Conservation (phyloP, 2,113 vertebrate species). For the Chloropsis cyanopogon region DNA sequence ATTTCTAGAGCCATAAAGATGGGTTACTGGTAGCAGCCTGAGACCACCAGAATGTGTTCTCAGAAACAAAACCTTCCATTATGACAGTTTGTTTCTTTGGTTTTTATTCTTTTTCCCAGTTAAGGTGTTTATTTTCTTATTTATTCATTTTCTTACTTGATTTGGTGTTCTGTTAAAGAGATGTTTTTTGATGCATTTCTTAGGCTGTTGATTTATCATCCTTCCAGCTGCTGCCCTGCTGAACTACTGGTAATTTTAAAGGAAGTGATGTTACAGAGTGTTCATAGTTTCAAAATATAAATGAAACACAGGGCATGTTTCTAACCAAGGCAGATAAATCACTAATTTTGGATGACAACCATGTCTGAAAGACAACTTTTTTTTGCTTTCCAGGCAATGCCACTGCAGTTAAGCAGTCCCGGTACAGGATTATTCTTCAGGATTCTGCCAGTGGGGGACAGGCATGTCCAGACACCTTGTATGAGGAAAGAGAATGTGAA, state of each 20-base stretch:
- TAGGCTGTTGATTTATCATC: background rate
- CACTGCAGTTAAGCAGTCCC: conserved; percentile 81
- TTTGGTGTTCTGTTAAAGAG: background rate
- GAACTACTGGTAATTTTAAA: background rate
- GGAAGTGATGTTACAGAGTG: background rate
- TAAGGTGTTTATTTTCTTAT: background rate
- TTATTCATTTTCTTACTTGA: background rate
- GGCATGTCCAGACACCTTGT: conserved; percentile 92
- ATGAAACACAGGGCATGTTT: background rate
- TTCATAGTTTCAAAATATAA: background rate
- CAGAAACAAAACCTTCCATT: background rate
- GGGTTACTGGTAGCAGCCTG: background rate
- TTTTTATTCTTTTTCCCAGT: background rate
- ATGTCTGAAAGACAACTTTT: background rate
- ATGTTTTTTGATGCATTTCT: background rate
- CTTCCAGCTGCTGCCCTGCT: background rate
- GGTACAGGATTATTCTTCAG: conserved; percentile 87
- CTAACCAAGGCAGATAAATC: background rate
- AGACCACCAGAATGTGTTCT: background rate
- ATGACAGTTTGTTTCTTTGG: background rate
- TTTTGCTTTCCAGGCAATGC: conserved; percentile 78
- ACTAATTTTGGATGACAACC: background rate
- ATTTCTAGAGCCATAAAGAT: background rate
- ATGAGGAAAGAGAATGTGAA: conserved; percentile 95
- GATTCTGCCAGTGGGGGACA: conserved; percentile 83